Evolutionary conservation across 2,888 invertebrate species (phyloP).

Genomic region (Spilosoma lubricipeda): DNA sequence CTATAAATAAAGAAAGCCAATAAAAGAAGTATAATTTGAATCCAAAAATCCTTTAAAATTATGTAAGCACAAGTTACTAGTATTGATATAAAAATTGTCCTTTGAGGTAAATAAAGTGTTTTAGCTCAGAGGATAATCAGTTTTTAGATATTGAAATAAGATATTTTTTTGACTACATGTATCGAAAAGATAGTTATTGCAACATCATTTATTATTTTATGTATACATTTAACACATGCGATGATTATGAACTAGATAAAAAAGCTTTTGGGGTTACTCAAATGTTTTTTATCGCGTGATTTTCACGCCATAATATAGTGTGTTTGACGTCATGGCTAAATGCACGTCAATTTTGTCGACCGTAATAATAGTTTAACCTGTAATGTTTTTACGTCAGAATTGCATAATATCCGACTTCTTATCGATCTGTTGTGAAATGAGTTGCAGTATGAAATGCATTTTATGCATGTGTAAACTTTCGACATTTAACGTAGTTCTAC

Average conservation of each 20-base stretch:
- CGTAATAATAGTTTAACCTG: slow-evolving; percentile 25
- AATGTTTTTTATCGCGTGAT: slow-evolving; percentile 11
- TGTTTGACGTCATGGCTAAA: slow-evolving; percentile 39
- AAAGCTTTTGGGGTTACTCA: slow-evolving; percentile 8
- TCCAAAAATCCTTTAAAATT: not conserved
- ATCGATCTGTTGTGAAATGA: slow-evolving; percentile 54
- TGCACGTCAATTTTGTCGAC: slow-evolving; percentile 19
- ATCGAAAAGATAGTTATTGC: not conserved
- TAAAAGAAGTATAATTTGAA: not conserved
- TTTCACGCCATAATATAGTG: slow-evolving; percentile 10
- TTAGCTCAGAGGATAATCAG: not conserved
- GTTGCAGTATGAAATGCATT: slow-evolving; percentile 37
- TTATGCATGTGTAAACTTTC: slow-evolving; percentile 47
- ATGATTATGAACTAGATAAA: not conserved
- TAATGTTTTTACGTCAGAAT: slow-evolving; percentile 54
- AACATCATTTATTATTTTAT: not conserved
- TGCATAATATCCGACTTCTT: slow-evolving; percentile 54
- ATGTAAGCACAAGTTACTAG: not conserved
- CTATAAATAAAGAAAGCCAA: too few species aligned
- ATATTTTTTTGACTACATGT: not conserved
- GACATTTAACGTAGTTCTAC: slow-evolving; percentile 24
- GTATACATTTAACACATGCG: not conserved
- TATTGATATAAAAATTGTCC: not conserved
- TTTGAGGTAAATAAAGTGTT: not conserved
- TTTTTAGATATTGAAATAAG: not conserved